These are phyloP conservation scores for Candoia aspera DNA, from an alignment of 2,113 vertebrate genomes.

Conservation along the genomic window DNA sequence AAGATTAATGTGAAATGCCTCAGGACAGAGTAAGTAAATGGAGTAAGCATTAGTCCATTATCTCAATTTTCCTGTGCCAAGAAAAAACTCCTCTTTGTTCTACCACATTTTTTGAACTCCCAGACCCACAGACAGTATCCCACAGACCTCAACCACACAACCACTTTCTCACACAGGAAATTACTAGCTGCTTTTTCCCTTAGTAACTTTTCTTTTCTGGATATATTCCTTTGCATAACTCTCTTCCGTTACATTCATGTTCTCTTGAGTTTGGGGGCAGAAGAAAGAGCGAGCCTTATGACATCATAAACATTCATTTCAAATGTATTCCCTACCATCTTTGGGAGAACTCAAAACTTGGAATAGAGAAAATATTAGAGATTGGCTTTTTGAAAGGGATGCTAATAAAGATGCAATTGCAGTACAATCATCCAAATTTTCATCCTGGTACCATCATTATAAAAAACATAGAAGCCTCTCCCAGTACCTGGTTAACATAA, in stretches of 20 bases:
- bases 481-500: no score
- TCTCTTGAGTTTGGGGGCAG: not conserved
- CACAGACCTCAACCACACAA: not conserved
- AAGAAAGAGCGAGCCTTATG: not conserved
- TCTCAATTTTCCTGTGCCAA: not conserved
- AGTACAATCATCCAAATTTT: no score
- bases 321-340: no score
- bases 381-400: no score
- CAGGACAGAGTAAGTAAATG: not conserved
- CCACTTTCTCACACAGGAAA: not conserved
- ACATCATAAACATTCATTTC: constrained; percentile 5
- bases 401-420: no score
- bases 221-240: not conserved
- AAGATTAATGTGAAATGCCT: not conserved
- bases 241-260: not conserved
- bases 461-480: no score
- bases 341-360: no score
- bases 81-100: not conserved
- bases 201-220: not conserved
- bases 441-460: no score
- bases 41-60: not conserved
- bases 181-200: not conserved
- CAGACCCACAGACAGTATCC: no score
- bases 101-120: not conserved
- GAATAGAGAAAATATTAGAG: no score